Evolutionary conservation across 2,888 invertebrate genomes (phyloP), one percentile per base, ranked within the genome.

Genomic region (Aleiodes leptofemur): DNA sequence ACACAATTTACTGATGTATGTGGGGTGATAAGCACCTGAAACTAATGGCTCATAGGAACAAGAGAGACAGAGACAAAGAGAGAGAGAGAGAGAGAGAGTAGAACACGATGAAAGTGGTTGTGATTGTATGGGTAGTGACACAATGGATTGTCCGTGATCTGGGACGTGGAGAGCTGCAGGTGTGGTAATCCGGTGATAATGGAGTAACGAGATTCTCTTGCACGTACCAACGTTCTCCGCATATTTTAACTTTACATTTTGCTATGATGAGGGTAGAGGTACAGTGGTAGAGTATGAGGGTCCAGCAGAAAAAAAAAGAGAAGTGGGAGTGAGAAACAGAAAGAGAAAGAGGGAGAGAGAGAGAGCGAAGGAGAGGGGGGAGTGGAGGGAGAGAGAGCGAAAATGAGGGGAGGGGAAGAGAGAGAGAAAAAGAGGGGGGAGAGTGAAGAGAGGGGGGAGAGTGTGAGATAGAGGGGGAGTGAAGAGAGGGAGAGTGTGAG

Each of bases 101-200:
- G 55, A 55, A n/a, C 34, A 29, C 55, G 69, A 16, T 69, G 57
- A 55, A 51, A 74, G 73, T 57, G 51, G 50, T 50, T 66, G 68
- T 68, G 55, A 64, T 38, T 48, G 48, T 38, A 68, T 16, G 59
- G 34, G 23, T 59, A 51, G 50, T 51, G 69, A 76, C 70, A 76
- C 70, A 84, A 78, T 77, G 72, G 78, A 76, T 82, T 64, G 73
- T 13, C 57, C 64, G 51, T 50, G 72, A 73, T 70, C 79, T 80
- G 79, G 81, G 80, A 83, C 70, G 59, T 82, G 84, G 23, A 23
- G 23, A 83, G 82, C 79, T 82, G 84, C 83, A 85, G 82, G 82
- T 85, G 85, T 82, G 82, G 84, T 87, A 87, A 86, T 86, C 86
- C 86, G 82, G 82, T 83, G 86, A 86, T 88, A 88, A 88, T 87